These are phyloP conservation scores for Rugalucina vietnamica DNA, from an alignment of 2,888 invertebrate species.

Conservation along the genomic window DNA sequence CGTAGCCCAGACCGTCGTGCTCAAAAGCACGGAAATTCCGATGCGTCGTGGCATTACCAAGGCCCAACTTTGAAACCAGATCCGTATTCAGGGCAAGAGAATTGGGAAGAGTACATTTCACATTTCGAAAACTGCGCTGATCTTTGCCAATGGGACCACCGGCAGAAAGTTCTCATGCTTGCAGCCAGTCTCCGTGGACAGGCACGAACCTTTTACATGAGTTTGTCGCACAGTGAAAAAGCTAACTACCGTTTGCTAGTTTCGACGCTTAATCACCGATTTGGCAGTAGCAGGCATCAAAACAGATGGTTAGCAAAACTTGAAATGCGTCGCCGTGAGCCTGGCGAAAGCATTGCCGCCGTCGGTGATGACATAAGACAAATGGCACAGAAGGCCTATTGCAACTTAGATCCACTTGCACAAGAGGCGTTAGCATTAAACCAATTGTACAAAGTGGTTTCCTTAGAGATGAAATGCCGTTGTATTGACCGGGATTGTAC, in stretches of 20 bases:
- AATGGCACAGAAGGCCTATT: slow-evolving; percentile 36
- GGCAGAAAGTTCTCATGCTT: no score
- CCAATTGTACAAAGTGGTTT: slow-evolving; percentile 23
- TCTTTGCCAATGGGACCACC: no score
- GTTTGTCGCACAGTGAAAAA: no score
- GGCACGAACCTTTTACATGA: no score
- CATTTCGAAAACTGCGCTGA: no score
- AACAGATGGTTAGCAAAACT: neutral
- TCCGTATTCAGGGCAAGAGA: no score
- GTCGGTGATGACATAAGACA: slow-evolving; percentile 37
- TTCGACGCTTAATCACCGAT: neutral
- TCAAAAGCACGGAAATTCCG: no score
- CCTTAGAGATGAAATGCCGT: slow-evolving; percentile 34
- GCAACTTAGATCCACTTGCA: slow-evolving; percentile 17
- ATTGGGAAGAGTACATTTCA: no score
- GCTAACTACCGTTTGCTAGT: neutral
- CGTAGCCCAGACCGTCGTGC: no score
- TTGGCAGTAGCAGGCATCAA: neutral
- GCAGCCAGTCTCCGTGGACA: no score
- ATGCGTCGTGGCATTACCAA: no score
- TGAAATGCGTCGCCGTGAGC: neutral
- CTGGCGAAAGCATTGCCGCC: slow-evolving; percentile 16
- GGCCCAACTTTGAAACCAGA: no score
- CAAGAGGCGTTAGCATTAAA: slow-evolving; percentile 39
- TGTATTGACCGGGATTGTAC: slow-evolving; percentile 27